Conservation (phyloP, 2,888 invertebrate genomes). For the Eristalinus aeneus region DNA sequence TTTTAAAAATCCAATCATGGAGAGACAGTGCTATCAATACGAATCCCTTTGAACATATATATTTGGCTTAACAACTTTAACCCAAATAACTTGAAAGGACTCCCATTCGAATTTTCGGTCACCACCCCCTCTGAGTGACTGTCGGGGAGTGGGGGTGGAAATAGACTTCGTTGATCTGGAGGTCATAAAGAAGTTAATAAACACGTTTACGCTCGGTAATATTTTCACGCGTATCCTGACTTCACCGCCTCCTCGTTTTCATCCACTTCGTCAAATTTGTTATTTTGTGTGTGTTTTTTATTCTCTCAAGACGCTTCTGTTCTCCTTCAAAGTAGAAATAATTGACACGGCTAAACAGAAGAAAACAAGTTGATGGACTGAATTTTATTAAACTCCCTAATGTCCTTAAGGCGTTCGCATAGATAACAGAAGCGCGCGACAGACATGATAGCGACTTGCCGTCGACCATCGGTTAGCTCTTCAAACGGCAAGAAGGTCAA, state of each 20-base stretch:
- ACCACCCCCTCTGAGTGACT: no score
- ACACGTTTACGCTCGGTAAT: slow-evolving; percentile 16
- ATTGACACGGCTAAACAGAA: slow-evolving; percentile 20
- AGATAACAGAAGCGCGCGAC: neutral
- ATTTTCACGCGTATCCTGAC: neutral
- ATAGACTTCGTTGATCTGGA: neutral
- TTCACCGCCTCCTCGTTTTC: no score
- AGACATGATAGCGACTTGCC: neutral
- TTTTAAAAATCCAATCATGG: slow-evolving; percentile 33
- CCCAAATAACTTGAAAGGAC: no score
- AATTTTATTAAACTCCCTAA: slow-evolving; percentile 43
- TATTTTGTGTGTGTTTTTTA: neutral
- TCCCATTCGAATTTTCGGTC: no score
- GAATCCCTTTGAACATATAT: no score
- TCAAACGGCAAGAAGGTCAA: neutral
- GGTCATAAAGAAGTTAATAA: slow-evolving; percentile 32
- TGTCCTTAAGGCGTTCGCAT: slow-evolving; percentile 18
- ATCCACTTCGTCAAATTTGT: neutral
- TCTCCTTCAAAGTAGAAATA: slow-evolving; percentile 36
- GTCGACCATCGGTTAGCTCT: neutral
- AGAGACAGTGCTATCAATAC: neutral
- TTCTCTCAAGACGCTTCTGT: slow-evolving; percentile 47
- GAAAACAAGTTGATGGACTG: neutral
- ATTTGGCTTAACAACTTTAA: no score
- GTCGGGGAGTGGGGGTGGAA: no score